Percentiles rank a stretch among this genome's conserved stretches.
Evolutionary conservation across 1,140 invertebrate genomes (phyloP).

Genomic region (Asobara japonica): DNA sequence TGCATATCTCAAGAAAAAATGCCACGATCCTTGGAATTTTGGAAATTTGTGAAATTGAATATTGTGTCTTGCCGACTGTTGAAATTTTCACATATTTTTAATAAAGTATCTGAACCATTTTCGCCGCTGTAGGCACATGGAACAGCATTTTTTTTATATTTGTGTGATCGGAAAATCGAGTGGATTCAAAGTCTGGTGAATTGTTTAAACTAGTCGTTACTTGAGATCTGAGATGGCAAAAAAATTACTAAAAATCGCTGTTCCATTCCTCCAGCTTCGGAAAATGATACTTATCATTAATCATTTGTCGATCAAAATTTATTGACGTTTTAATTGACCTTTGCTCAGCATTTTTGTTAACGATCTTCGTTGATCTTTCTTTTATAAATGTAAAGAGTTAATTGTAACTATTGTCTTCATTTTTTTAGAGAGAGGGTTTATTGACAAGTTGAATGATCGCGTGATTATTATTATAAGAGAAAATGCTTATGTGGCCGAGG

Average conservation of each 20-base stretch:
- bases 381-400: not conserved
- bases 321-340: not conserved
- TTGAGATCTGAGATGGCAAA: not conserved
- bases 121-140: too few relatives aligned
- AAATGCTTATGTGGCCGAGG: not conserved
- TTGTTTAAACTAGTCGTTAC: not conserved
- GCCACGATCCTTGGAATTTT: too few relatives aligned
- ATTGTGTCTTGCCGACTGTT: too few relatives aligned
- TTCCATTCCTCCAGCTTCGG: not conserved
- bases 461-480: not conserved
- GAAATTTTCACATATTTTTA: too few relatives aligned
- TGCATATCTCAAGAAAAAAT: too few relatives aligned
- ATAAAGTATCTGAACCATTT: too few relatives aligned
- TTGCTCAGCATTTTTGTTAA: slow-evolving; percentile 3
- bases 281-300: not conserved
- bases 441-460: not conserved
- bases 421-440: not conserved
- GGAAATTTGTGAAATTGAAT: too few relatives aligned
- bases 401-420: not conserved
- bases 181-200: not conserved
- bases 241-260: not conserved
- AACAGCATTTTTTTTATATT: too few relatives aligned
- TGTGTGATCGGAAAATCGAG: too few relatives aligned
- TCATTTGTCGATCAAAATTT: not conserved
- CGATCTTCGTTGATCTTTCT: not conserved